Conservation (phyloP, 2,888 invertebrate species). For the Griposia aprilina region DNA sequence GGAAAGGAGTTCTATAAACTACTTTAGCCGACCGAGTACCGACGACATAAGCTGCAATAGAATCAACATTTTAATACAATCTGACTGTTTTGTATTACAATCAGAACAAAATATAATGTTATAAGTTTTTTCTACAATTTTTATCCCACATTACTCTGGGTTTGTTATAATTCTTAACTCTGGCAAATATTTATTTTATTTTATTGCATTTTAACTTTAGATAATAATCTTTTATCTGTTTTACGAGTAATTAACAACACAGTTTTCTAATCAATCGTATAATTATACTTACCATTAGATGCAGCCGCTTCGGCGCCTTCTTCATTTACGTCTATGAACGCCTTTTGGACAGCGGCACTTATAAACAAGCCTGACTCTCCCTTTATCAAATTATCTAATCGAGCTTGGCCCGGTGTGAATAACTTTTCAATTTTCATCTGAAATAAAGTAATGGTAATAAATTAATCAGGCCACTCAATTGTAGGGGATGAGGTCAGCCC, state of each 20-base stretch:
- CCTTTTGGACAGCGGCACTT: slow-evolving; percentile 94
- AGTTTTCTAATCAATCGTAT: neutral
- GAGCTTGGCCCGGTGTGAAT: slow-evolving; percentile 83
- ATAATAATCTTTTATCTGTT: slow-evolving; percentile 59
- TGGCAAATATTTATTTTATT: neutral
- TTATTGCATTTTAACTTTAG: slow-evolving; percentile 13
- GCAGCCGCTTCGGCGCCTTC: slow-evolving; percentile 96
- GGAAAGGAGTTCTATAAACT: slow-evolving; percentile 34
- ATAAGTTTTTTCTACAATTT: no score
- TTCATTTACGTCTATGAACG: slow-evolving; percentile 96
- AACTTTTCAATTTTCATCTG: slow-evolving; percentile 77
- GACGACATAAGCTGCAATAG: slow-evolving; percentile 58
- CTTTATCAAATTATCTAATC: slow-evolving; percentile 92
- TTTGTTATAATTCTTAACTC: neutral
- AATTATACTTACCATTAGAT: slow-evolving; percentile 92
- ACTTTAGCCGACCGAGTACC: slow-evolving; percentile 42
- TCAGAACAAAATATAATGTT: slow-evolving; percentile 5
- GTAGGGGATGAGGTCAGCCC: no score
- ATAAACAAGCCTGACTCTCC: slow-evolving; percentile 87
- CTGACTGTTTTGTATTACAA: slow-evolving; percentile 15
- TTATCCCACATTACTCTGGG: neutral
- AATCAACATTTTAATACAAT: slow-evolving; percentile 38
- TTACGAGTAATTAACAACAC: neutral
- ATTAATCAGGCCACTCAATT: neutral
- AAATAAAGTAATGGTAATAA: slow-evolving; percentile 13